Base-by-base conservation (phyloP, 1,140 invertebrate genomes). In the Drosophila punjabiensis region DNA sequence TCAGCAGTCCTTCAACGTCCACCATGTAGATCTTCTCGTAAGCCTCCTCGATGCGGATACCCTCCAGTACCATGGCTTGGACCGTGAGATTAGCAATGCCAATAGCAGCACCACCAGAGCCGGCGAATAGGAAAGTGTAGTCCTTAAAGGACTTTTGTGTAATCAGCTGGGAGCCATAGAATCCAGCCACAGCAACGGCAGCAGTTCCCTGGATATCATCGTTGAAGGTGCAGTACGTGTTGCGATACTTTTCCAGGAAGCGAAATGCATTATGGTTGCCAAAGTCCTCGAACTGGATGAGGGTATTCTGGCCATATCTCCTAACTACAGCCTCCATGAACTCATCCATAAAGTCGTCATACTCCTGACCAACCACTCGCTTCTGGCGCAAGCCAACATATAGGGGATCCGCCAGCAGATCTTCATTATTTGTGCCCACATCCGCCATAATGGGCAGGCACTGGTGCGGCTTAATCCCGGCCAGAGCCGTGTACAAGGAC, bases 271-370 rank as follows among this genome's bases (percentile, higher is more conserved):
- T 99, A 71, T 96, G 95, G 88, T 98, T 97, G 33, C 96, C 98
- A 93, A 99, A 99, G 93, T 99, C 98, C 95, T 99, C 98, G 94
- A 99, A 99, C 95, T 98, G 97, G 81, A 98, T 96, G 2, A 98
- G 94, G 3, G 96, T 97, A 82, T 98, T 98, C 92, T 98, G 97
- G 58, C 97, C 97, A 91, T 98, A 99, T 94, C 98, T 96, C 93
- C 96, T 96, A 1, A 98, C 97, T 60, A 98, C 97, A 3, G 98
- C 98, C 91, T 97, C 94, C 98, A 99, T 99, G 92, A 99, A 99
- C 94, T 99, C 99, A 90, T 99, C 98, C 58, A 99, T 96, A 79
- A 99, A 97, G 47, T 97, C 97, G 92, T 99, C 98, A 93, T 99
- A 99, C 65, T 96, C 96, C 39, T 95, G 94, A 13, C 99, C 99